Evolutionary conservation across 2,797 vertebrate species (phyloP).

Genomic region (Scolopax bukidnonensis): DNA sequence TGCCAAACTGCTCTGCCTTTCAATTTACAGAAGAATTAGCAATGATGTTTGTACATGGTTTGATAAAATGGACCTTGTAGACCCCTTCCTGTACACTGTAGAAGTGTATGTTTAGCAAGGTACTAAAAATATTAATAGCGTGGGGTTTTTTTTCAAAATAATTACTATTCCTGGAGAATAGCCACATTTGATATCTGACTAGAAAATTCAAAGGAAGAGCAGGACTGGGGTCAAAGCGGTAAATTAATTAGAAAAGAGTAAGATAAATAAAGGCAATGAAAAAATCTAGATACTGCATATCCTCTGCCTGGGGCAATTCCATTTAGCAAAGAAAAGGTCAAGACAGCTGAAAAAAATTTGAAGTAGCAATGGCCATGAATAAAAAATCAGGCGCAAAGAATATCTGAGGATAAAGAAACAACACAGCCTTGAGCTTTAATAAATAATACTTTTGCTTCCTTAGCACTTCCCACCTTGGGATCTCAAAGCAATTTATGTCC

Average conservation of each 20-base stretch:
- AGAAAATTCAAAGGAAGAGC: slow-evolving; percentile 29
- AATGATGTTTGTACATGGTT: not conserved
- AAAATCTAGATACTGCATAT: not conserved
- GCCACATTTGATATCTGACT: not conserved
- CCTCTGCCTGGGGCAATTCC: not conserved
- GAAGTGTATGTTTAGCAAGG: not conserved
- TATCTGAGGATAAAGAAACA: slow-evolving; percentile 10
- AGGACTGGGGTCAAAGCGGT: not conserved
- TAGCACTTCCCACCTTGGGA: not conserved
- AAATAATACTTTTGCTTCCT: slow-evolving; percentile 9
- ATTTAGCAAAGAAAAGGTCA: slow-evolving; percentile 29
- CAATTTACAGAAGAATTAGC: not conserved
- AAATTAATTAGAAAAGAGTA: slow-evolving; percentile 47
- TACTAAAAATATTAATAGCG: not conserved
- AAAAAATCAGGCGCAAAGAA: not conserved
- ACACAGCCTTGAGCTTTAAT: not conserved
- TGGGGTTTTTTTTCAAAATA: not conserved
- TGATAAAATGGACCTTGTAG: not conserved
- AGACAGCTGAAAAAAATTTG: slow-evolving; percentile 12
- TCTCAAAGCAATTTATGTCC: not conserved
- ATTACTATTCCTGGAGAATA: not conserved
- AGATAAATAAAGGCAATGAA: slow-evolving; percentile 12
- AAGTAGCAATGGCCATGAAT: not conserved
- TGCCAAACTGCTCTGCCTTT: not conserved
- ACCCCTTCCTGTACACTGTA: not conserved